Percentiles rank a stretch among this genome's conserved stretches.
Conservation (phyloP, 1,140 invertebrate species). For the Tribolium madens region DNA sequence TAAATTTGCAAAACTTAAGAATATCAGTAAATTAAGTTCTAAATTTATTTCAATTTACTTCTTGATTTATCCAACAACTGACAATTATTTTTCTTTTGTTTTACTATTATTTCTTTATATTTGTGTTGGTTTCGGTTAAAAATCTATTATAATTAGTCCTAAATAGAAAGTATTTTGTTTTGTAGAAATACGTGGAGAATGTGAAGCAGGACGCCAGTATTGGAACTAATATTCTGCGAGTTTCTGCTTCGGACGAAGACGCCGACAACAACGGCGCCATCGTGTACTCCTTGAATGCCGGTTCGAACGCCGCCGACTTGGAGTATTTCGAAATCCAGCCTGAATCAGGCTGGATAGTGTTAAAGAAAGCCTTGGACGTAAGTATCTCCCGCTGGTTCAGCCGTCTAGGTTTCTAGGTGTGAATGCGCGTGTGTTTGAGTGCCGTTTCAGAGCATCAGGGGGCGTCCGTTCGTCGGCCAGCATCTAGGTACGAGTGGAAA, state of each 20-base stretch:
- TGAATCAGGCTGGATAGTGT: constrained; percentile 95
- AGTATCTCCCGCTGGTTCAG: constrained; percentile 71
- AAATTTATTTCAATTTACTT: no score
- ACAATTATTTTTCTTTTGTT: no score
- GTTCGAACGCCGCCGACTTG: constrained; percentile 85
- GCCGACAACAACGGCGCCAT: constrained; percentile 96
- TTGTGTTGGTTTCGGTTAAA: not conserved
- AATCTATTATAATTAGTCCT: no score
- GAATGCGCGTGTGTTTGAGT: constrained; percentile 41
- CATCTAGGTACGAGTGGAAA: constrained; percentile 65
- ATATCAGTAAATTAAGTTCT: no score
- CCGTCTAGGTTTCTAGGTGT: constrained; percentile 43
- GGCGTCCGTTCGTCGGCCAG: not conserved
- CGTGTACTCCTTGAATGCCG: constrained; percentile 89
- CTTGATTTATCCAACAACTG: no score
- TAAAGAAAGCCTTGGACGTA: constrained; percentile 95
- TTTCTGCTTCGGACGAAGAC: constrained; percentile 95
- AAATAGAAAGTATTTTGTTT: constrained; percentile 22
- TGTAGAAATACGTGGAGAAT: constrained; percentile 95
- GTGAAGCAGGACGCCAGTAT: constrained; percentile 97
- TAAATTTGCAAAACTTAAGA: no score
- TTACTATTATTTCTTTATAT: no score
- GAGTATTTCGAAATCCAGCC: constrained; percentile 96
- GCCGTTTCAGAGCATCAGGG: constrained; percentile 14
- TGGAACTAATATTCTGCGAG: constrained; percentile 92